Conservation (phyloP, 23 tunicate species). For the Oikopleura dioica region DNA sequence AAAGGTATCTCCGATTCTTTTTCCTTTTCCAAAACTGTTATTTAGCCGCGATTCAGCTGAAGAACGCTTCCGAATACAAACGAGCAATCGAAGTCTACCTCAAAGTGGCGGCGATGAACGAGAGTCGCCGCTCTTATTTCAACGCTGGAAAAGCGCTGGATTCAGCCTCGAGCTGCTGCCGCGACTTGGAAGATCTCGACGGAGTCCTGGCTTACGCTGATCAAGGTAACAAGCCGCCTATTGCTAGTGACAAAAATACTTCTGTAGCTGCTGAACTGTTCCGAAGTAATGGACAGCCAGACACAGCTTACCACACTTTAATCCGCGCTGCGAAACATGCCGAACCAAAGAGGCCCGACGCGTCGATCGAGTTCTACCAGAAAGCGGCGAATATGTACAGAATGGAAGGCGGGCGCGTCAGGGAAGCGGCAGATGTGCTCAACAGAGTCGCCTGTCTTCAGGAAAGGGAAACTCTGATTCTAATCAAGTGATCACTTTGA, state of each 20-base stretch:
- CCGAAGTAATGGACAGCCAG: neutral
- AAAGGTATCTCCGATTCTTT: neutral
- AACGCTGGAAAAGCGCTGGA: neutral
- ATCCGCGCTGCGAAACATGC: neutral
- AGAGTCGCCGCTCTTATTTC: neutral
- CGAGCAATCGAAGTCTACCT: neutral
- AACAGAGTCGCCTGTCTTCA: neutral
- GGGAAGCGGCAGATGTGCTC: neutral
- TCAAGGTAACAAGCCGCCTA: too few relatives aligned
- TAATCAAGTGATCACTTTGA: too few relatives aligned
- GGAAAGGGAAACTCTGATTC: neutral
- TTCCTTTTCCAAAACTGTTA: neutral
- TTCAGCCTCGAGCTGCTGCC: neutral
- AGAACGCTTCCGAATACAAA: neutral
- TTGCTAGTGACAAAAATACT: too few relatives aligned
- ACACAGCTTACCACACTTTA: neutral
- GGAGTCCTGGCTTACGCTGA: neutral
- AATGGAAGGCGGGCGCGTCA: neutral
- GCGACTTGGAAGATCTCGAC: neutral
- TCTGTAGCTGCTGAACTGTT: neutral
- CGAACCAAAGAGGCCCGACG: neutral
- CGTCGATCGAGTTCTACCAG: neutral
- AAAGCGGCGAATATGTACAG: neutral
- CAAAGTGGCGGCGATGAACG: neutral
- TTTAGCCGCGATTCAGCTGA: neutral